Evolutionary conservation across 2,888 invertebrate genomes (phyloP), one percentile per base, ranked within the genome.

Genomic region (Parthenolecanium corni): DNA sequence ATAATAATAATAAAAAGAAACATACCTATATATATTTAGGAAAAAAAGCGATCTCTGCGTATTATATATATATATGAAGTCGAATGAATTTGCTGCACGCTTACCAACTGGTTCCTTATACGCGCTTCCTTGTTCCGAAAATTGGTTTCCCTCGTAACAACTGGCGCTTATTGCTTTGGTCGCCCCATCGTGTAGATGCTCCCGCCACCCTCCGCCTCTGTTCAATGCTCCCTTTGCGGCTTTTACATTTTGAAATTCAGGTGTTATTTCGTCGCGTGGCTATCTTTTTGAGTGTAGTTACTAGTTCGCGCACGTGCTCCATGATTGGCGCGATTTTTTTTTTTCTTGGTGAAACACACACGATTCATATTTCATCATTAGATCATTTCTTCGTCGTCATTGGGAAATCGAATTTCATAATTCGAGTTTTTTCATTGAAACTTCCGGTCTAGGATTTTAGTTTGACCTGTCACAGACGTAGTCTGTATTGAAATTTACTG

Each of bases 41-140:
- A 31, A 9, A 31, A 31, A 31, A 9, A 31, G 31, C 31, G 31
- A 31, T 31, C 5, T 31, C 5, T 31, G 31, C 31, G 31, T 31
- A 31, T 31, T 6, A 4, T 9, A 31, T 9, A 31, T 31, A 31
- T 31, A 31, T 31, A 6, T 6, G 9, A 31, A 31, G 9, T 4
- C 5, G 31, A 31, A 31, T 31, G 9, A 31, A 31, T 31, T 31
- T 9, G 31, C 31, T 21, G 20, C 44, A 42, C 57, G 57, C 57
- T 57, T 57, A 46, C 57, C 57, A 57, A 57, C 57, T 57, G 57
- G 57, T 57, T 57, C 12, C 24, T 18, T 47, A 24, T 31, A 36
- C n/a, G 23, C 57, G 57, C 46, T 57, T 57, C 57, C 57, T 57
- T 47, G 46, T 57, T 57, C 57, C 57, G 57, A 57, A 57, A 57